Evolutionary conservation across 2,888 invertebrate species (phyloP), one percentile per base, ranked within the genome.

Genomic region (Tipula helvola): DNA sequence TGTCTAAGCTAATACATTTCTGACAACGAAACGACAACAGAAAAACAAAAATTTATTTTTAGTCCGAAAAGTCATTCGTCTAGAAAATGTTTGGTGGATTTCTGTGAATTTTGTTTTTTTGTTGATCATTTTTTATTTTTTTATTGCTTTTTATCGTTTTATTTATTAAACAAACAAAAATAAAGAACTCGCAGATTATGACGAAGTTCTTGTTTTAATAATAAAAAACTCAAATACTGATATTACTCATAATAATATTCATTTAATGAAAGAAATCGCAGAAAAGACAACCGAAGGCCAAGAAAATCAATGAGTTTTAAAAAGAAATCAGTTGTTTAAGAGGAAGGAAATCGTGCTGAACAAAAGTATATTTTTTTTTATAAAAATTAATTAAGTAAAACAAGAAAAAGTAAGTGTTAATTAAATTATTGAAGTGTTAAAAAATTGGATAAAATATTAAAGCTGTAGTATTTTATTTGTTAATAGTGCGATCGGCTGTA

Each of bases 401-500:
- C 28, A 28, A 71, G 8, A 28, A 71, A 28, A 71, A 71, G 71
- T 71, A 28, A 71, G 71, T 28, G 52, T 18, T 57, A 57, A 57
- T 57, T 16, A 5, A 57, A 57, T 16, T 16, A 57, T 8, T 57
- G 52, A 5, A 2, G 8, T 57, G 52, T 57, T 5, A 39, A 28
- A 28, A 28, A 39, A 39, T 39, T 39, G 39, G 39, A 7, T 57
- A 57, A 57, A 16, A 7, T 57, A 57, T 3, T 57, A 16, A 57
- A 16, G 7, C 0, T 16, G 52, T 7, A 5, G 52, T 7, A 5
- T 52, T 52, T 52, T 28, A 2, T 28, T 28, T 28, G 28, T 28
- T 28, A 28, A n/a, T 8, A 89, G 90, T 91, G 91, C 90, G 90
- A 85, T 91, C 91, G 47, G 91, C 91, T 18, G 91, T 91, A 89